Conservation (phyloP, 2,888 invertebrate species). For the Melipona bicolor region DNA sequence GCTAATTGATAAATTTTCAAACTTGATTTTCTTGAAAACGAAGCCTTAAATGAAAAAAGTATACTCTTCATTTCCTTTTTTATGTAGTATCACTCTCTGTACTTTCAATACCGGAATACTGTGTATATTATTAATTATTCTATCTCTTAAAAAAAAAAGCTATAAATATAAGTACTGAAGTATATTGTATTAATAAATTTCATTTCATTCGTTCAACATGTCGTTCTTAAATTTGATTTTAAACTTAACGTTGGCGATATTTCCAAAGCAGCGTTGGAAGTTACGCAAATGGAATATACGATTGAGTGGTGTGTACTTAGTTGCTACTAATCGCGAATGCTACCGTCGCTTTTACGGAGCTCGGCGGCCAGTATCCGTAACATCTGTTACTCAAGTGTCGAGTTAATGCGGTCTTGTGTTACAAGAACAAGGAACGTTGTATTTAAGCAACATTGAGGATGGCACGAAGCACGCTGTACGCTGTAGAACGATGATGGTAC, state of each 20-base stretch:
- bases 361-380: constrained; percentile 37
- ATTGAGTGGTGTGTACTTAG: constrained; percentile 28
- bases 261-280: constrained; percentile 17
- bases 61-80: too few species aligned
- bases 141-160: too few species aligned
- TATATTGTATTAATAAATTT: too few species aligned
- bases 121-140: too few species aligned
- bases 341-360: constrained; percentile 30
- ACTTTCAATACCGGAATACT: too few species aligned
- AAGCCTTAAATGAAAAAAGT: too few species aligned
- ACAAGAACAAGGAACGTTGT: constrained; percentile 38
- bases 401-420: constrained; percentile 46
- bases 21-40: too few species aligned
- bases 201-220: too few species aligned
- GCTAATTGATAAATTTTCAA: too few species aligned
- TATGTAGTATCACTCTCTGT: too few species aligned
- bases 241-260: too few species aligned
- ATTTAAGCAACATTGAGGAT: constrained; percentile 38
- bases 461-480: not conserved
- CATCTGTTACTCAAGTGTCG: constrained; percentile 53
- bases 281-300: constrained; percentile 18
- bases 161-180: too few species aligned
- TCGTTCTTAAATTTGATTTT: not conserved
- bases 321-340: constrained; percentile 28
- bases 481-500: constrained; percentile 16